Percentiles rank a stretch among this genome's conserved stretches.
phyloP scores from a whole-genome alignment of 2,888 invertebrate species.

The Neoaliturus tenellus region DNA sequence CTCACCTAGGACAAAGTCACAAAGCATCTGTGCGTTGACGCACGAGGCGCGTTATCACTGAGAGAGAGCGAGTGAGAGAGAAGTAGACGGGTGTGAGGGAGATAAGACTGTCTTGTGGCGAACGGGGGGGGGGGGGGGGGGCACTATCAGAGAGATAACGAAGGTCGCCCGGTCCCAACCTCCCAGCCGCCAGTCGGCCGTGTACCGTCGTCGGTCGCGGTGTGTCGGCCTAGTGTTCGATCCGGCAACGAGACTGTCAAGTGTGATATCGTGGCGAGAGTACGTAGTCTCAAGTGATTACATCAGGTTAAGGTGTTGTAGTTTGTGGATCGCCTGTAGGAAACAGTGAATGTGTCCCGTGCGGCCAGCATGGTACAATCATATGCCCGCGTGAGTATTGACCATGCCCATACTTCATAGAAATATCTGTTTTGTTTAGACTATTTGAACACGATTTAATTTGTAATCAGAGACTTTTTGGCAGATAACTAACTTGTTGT shows the following conservation, averaged over 20 bases:
- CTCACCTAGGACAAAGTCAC: too few species aligned
- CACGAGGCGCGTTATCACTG: neutral
- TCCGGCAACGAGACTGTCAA: neutral
- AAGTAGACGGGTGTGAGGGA: neutral
- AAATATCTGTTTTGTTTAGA: too few species aligned
- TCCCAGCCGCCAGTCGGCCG: conserved; percentile 21
- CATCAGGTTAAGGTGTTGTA: too few species aligned
- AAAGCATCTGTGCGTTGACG: too few species aligned
- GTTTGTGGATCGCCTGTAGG: neutral
- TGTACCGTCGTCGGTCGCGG: neutral
- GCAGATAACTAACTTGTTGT: too few species aligned
- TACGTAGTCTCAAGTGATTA: too few species aligned
- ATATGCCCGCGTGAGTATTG: conserved; percentile 5
- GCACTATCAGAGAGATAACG: neutral
- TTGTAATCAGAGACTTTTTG: too few species aligned
- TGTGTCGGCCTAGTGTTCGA: neutral
- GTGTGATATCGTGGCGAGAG: neutral
- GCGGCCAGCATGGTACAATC: conserved; percentile 19
- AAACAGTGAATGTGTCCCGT: conserved; percentile 11
- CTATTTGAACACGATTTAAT: too few species aligned
- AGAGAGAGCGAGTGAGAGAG: neutral
- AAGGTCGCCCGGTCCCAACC: conserved; percentile 4
- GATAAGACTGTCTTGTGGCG: too few species aligned
- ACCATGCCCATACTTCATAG: too few species aligned
- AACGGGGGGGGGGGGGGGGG: neutral